phyloP scores from a whole-genome alignment of 2,888 invertebrate genomes.

The Pyrochroa serraticornis region DNA sequence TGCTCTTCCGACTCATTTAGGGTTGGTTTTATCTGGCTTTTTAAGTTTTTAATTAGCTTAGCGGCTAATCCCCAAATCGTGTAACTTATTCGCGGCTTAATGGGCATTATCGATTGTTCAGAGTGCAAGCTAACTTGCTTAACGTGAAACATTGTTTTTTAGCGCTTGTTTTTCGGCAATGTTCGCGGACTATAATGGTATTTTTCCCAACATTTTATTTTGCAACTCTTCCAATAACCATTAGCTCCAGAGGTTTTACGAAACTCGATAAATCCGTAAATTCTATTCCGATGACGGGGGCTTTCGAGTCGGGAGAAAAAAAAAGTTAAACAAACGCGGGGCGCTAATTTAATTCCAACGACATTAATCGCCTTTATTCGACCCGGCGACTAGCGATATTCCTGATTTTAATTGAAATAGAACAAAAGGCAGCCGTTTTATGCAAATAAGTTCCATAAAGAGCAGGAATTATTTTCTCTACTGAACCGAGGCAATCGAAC shows the following conservation, averaged over 20 bases:
- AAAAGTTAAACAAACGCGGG: slow-evolving; percentile 20
- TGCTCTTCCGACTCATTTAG: not conserved
- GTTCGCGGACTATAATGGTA: too few species aligned
- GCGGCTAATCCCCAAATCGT: not conserved
- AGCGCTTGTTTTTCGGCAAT: too few species aligned
- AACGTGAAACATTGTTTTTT: not conserved
- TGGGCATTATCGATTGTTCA: not conserved
- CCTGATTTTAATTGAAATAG: slow-evolving; percentile 44
- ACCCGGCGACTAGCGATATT: slow-evolving; percentile 27
- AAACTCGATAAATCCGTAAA: slow-evolving; percentile 10
- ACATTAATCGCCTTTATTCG: slow-evolving; percentile 26
- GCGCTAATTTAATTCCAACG: slow-evolving; percentile 22
- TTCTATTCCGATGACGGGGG: slow-evolving; percentile 12
- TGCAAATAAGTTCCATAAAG: slow-evolving; percentile 40
- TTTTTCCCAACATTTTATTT: too few species aligned
- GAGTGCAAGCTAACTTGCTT: not conserved
- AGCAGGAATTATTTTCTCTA: slow-evolving; percentile 36
- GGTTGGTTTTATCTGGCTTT: not conserved
- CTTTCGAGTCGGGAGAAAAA: slow-evolving; percentile 5
- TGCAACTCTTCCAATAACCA: not conserved
- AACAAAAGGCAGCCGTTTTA: slow-evolving; percentile 39
- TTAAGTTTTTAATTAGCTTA: slow-evolving; percentile 4
- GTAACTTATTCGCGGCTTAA: slow-evolving; percentile 2
- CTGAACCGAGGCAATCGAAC: slow-evolving; percentile 18
- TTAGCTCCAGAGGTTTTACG: not conserved